Evolutionary conservation across 2,888 invertebrate genomes (phyloP), one percentile per base, ranked within the genome.

Genomic region (Morpho achilles): DNA sequence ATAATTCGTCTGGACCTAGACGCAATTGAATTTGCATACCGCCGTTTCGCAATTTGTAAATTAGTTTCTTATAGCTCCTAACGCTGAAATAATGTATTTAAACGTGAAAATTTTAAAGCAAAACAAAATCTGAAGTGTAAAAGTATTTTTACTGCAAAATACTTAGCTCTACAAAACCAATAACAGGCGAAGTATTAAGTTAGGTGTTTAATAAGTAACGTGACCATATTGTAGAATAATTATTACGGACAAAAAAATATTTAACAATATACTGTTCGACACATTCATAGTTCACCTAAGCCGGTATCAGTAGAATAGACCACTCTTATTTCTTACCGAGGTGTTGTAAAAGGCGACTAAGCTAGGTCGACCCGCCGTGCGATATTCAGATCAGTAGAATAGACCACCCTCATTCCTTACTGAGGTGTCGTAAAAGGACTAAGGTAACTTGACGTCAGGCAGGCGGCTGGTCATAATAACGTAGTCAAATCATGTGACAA

Each of bases 131-230:
- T 22, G 46, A 8, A 47, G 46, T 47, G 53, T 47, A 41, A 47
- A 53, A 53, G 53, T 45, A 47, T 53, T 53, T 52, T 47, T 53
- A 41, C 46, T 53, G 53, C 10, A 53, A 46, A 53, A 53, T 41
- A 53, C 53, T 41, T 40, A 53, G 53, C 46, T 53, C 41, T 41
- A 45, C 52, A 53, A 53, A 53, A 53, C 53, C 53, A 53, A 53
- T 53, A 53, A 46, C 22, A 53, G 46, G 46, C 53, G 40, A 39
- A 45, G 53, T 53, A 53, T 53, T 53, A 53, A 53, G 46, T 53
- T 53, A 53, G 53, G 53, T 53, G 46, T 47, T 53, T 53, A 53
- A 53, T 53, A 39, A 46, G 45, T 46, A 46, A 46, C 16, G 16
- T 3, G 7, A 53, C 46, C 41, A 10, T 40, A 2, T 46, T 53